Evolutionary conservation across 2,797 vertebrate species (phyloP).

Genomic region (Iguana delicatissima): DNA sequence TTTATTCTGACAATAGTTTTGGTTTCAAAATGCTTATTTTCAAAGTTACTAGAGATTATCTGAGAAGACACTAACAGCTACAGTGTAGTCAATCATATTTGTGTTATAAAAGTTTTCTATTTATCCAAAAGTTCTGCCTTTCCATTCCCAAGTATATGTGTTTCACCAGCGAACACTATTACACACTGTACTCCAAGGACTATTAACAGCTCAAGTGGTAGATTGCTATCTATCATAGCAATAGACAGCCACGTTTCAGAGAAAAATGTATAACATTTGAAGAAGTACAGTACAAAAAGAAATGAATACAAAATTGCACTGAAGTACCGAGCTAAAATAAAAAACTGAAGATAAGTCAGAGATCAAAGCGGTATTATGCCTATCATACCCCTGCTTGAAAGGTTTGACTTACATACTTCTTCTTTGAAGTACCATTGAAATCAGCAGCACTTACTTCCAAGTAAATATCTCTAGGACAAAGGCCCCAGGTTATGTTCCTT

Average conservation of each 20-base stretch:
- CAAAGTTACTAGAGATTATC: conserved; percentile 16
- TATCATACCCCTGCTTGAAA: not conserved
- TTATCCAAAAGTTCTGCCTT: conserved; percentile 19
- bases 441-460: conserved; percentile 15
- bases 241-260: conserved; percentile 15
- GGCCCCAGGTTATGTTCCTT: not conserved
- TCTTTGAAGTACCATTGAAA: conserved; percentile 16
- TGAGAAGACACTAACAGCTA: not conserved
- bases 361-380: conserved; percentile 20
- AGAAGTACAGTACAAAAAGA: conserved; percentile 22
- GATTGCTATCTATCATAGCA: conserved; percentile 24
- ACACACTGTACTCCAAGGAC: conserved; percentile 23
- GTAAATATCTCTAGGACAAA: conserved; percentile 16
- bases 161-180: conserved; percentile 18
- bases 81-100: not conserved
- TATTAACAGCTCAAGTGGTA: conserved; percentile 27
- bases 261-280: conserved; percentile 25
- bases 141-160: conserved; percentile 15
- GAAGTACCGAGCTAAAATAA: conserved; percentile 30
- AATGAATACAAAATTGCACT: conserved; percentile 24
- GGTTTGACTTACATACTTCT: conserved; percentile 5
- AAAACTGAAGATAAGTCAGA: not conserved
- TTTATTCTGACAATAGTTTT: conserved; percentile 8
- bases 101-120: conserved; percentile 20
- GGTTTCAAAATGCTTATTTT: not conserved